Evolutionary conservation across 1,140 invertebrate genomes (phyloP), one percentile per base, ranked within the genome.

Genomic region (Hycleus cichorii): DNA sequence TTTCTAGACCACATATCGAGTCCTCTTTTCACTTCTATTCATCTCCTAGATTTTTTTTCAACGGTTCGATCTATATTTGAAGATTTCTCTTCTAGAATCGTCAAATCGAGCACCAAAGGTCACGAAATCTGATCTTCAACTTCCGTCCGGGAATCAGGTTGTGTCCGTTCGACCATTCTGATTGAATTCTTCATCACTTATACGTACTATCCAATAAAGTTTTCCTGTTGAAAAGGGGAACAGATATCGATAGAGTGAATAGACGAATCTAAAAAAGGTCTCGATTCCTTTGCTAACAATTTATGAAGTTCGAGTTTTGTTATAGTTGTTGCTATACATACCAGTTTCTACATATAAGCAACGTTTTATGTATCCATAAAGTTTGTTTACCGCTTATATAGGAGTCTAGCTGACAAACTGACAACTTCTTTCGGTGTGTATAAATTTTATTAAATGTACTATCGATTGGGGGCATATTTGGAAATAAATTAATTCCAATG

Each of bases 91-190:
- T 32, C 7, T 32, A 32, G 32, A 63, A 63, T 63, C 57, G 58
- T 63, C 62, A 63, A 63, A 63, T 60, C 46, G 58, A 60, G 54
- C 62, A 49, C 58, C 49, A 48, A 63, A 58, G 62, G 62, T 63
- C 62, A 60, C 54, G 62, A 53, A 63, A 63, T 63, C 61, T 63
- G 61, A 63, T 63, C 60, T 55, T 45, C 58, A 38, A 63, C 58
- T 59, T 59, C 61, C 61, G 45, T 27, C 42, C 49, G 49, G 4
- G 61, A 63, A 59, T 59, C 57, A 51, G 57, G 46, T 47, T 50
- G 18, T 18, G 57, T 59, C 57, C 57, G 47, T 49, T 53, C 48
- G 44, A 58, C 56, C 60, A 52, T 49, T 49, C 44, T 57, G 50
- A 62, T 62, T 62, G 60, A 62, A 62, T 62, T 53, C 60, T 47